Conservation (phyloP, 2,888 invertebrate genomes). For the Aphrophora alni region DNA sequence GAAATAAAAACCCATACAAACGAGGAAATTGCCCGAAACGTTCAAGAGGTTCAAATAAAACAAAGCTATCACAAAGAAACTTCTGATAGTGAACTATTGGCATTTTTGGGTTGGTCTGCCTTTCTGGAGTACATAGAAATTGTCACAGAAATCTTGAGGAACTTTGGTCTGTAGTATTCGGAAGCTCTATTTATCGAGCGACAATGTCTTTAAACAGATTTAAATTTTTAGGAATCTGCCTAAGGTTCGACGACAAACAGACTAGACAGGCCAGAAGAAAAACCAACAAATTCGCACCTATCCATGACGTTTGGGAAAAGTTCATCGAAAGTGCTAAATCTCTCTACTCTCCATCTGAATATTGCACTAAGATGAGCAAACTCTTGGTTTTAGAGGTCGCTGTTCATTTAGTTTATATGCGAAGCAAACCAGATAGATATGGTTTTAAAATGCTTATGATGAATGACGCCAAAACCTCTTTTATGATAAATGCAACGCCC, state of each 20-base stretch:
- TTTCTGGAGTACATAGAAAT: slow-evolving; percentile 24
- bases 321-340: slow-evolving; percentile 38
- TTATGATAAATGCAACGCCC: slow-evolving; percentile 42
- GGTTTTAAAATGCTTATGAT: slow-evolving; percentile 40
- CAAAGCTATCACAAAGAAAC: slow-evolving; percentile 26
- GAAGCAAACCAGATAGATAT: slow-evolving; percentile 39
- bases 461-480: slow-evolving; percentile 42
- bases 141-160: slow-evolving; percentile 33
- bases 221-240: slow-evolving; percentile 34
- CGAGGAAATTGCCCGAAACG: too few species aligned
- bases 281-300: slow-evolving; percentile 41
- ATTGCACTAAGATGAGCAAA: slow-evolving; percentile 39
- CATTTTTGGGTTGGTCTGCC: slow-evolving; percentile 23
- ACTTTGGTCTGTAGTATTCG: slow-evolving; percentile 31
- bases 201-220: slow-evolving; percentile 39
- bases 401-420: too few species aligned
- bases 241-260: slow-evolving; percentile 40
- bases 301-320: slow-evolving; percentile 42
- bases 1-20: too few species aligned
- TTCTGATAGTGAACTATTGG: slow-evolving; percentile 18
- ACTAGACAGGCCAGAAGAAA: slow-evolving; percentile 26
- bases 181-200: slow-evolving; percentile 31
- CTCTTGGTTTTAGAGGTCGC: slow-evolving; percentile 37
- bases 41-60: not conserved
- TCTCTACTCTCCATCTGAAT: slow-evolving; percentile 36